Evolutionary conservation across 2,888 invertebrate genomes (phyloP), one percentile per base, ranked within the genome.

Genomic region (Habroteleia sp.): DNA sequence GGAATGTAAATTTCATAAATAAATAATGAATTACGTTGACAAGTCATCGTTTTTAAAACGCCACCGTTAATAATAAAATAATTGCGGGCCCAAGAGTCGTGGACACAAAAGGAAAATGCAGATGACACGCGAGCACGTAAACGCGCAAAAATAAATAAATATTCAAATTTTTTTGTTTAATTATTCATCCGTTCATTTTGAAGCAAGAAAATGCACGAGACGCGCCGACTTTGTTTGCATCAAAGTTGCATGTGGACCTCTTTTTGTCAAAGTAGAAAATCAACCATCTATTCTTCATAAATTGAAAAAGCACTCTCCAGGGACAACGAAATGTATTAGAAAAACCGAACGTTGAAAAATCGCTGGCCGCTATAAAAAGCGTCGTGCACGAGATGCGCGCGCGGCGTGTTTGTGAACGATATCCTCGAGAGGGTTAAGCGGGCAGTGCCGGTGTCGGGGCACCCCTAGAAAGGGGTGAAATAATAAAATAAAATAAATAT

Each of bases 401-500:
- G 56, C 52, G 46, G 29, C 60, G 56, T 54, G 56, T 74, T 60
- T 65, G 75, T 48, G 44, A 60, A 66, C 65, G 35, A 13, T 66
- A 71, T 62, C 50, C 75, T 68, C 72, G 56, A 41, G 66, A 58
- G 72, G 76, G 71, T 76, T 62, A 63, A 66, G 42, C 58, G 65
- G 60, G 37, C 66, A 54, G 50, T 35, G 50, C 52, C 17, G 62
- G 10, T 58, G 65, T 29, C 41, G 31, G 52, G 23, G 29, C 25
- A 39, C 16, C 33, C 31, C 11, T 31, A 50, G 44, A 68, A 50
- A 46, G 69, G 73, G 74, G 68, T 74, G 77, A 62, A 75, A 77
- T 77, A 77, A 77, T 77, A 73, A 75, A 77, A 77, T 74, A 77
- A 75, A 77, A 77, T 75, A 77, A 77, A 77, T 77, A 77, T 37